Evolutionary conservation across 1,140 invertebrate species (phyloP).

Genomic region (Papilio polyxenes): DNA sequence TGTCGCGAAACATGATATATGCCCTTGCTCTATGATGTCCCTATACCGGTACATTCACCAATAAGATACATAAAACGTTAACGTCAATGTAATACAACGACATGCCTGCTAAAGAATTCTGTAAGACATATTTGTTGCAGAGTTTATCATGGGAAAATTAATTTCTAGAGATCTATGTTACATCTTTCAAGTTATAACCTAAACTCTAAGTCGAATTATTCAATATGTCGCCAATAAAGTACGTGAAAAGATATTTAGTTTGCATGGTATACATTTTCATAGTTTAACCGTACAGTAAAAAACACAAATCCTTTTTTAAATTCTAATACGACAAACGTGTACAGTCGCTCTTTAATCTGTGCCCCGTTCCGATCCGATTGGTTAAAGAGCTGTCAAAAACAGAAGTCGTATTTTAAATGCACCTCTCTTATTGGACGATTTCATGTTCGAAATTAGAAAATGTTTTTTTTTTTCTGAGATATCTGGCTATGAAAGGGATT

Average conservation of each 20-base stretch:
- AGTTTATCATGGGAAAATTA: not conserved
- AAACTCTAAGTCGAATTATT: not conserved
- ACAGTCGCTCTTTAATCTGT: conserved; percentile 60
- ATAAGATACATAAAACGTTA: conserved; percentile 36
- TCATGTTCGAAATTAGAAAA: conserved; percentile 58
- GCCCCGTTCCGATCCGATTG: conserved; percentile 65
- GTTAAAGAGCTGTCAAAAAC: conserved; percentile 66
- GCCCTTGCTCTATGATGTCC: conserved; percentile 48
- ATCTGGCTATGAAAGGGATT: conserved; percentile 52
- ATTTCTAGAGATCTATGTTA: not conserved
- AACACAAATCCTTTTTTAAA: conserved; percentile 65
- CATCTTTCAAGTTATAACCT: not conserved
- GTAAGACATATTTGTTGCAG: not conserved
- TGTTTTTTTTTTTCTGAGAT: conserved; percentile 53
- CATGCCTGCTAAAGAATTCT: not conserved
- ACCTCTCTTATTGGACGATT: conserved; percentile 61
- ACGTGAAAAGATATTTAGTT: not conserved
- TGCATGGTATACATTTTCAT: conserved; percentile 30
- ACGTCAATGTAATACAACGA: conserved; percentile 27
- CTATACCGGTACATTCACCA: conserved; percentile 43
- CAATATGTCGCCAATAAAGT: not conserved
- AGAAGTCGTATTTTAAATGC: conserved; percentile 68
- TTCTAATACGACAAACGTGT: conserved; percentile 61
- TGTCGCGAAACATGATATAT: conserved; percentile 63
- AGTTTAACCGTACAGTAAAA: conserved; percentile 35